A percentile compares a stretch with the other conserved stretches of the same genome.
Evolutionary conservation across 2,797 vertebrate species (phyloP).

Genomic region (Pseudochromis fuscus): DNA sequence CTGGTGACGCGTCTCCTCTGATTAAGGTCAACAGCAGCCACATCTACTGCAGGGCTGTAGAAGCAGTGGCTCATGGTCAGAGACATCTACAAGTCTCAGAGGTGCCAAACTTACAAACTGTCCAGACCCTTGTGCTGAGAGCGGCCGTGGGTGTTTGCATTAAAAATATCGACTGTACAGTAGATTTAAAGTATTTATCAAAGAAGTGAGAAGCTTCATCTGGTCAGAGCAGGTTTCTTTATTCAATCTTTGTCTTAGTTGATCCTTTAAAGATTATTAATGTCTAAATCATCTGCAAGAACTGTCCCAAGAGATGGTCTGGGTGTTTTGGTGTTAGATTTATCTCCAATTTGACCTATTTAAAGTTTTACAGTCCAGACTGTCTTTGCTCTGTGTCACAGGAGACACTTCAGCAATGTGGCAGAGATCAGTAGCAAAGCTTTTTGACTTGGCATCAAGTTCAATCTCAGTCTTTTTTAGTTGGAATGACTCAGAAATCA

Average conservation of each 20-base stretch:
- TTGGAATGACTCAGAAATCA: background rate
- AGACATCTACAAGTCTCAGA: slow-evolving; percentile 22
- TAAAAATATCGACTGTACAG: background rate
- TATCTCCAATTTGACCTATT: no score
- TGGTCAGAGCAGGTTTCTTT: background rate
- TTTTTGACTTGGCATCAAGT: background rate
- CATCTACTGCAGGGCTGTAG: slow-evolving; percentile 30
- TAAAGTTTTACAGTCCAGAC: background rate
- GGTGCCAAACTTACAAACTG: slow-evolving; percentile 25
- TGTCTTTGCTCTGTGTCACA: background rate
- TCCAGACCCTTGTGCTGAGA: background rate
- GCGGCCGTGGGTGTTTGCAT: background rate
- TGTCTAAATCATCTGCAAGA: background rate
- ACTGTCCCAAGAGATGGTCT: background rate
- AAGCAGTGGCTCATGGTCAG: slow-evolving; percentile 45
- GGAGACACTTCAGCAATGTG: background rate
- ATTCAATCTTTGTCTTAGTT: no score
- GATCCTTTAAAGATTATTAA: background rate
- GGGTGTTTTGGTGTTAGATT: no score
- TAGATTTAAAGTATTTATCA: background rate
- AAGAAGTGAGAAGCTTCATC: background rate
- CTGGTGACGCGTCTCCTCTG: slow-evolving; percentile 54
- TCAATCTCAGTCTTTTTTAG: background rate
- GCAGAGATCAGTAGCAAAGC: slow-evolving; percentile 1
- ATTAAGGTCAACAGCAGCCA: slow-evolving; percentile 54